Evolutionary conservation across 1,140 invertebrate genomes (phyloP), one percentile per base, ranked within the genome.

Genomic region (Portunus trituberculatus): DNA sequence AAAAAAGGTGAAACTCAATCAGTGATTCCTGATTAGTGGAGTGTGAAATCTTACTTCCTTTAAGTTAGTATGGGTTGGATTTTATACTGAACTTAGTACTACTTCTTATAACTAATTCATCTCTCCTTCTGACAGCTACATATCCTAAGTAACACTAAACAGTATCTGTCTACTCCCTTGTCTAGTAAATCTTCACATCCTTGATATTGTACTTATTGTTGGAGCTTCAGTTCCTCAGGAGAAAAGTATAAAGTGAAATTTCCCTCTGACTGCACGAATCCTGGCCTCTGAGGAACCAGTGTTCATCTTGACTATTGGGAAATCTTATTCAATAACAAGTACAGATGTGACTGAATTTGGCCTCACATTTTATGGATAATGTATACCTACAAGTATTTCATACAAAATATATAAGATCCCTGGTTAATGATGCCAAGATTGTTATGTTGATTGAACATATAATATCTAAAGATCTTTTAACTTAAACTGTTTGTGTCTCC

Each of bases 391-490:
- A 76, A 76, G 67, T 76, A 76, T 76, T 76, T n/a, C 52, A 59
- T 59, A 59, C 52, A 59, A 59, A 76, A 76, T 25, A 76, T 25
- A 20, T 7, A 76, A 76, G 67, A 76, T 76, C 67, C 20, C 67
- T 76, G 67, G 67, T 76, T 76, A n/a, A n/a, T 76, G 6, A 76
- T 76, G 16, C 52, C 16, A 59, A 14, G 0, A 59, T 59, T 59
- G 67, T 76, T 76, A n/a, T 76, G 67, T 76, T 76, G n/a, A n/a
- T 76, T 76, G 67, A 76, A 76, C 67, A 25, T 76, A 76, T n/a
- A 76, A 76, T 76, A n/a, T n/a, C 67, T 76, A 76, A 76, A n/a
- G 67, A 76, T 76, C 67, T 76, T 76, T 76, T 76, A 76, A 76
- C 67, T 76, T 76, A 76, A 76, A 76, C 39, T 59, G 67, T 76